A percentile compares a stretch with the other conserved stretches of the same genome.
These are phyloP conservation scores for Nymphalis urticae DNA, from an alignment of 2,888 invertebrate species.

Conservation along the genomic window DNA sequence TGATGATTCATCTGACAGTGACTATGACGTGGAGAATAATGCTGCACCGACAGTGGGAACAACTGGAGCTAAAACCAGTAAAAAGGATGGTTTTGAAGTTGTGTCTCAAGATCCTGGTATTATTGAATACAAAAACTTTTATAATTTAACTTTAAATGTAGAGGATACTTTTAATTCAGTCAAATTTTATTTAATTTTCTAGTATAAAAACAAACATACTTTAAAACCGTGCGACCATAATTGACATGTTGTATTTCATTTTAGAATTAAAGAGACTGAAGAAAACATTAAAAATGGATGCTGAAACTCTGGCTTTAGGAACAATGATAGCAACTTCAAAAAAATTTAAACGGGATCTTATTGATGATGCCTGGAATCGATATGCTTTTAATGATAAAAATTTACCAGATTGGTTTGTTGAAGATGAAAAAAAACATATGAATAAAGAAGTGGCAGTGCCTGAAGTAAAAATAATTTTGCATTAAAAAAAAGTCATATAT, in stretches of 20 bases:
- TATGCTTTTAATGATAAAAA: constrained; percentile 95
- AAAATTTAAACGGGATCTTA: constrained; percentile 93
- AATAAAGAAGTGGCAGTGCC: constrained; percentile 91
- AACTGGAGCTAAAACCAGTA: constrained; percentile 58
- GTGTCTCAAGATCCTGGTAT: constrained; percentile 83
- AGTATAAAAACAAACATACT: neutral
- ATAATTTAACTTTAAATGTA: neutral
- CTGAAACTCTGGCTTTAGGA: constrained; percentile 95
- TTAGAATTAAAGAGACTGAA: constrained; percentile 73
- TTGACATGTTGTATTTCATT: constrained; percentile 7
- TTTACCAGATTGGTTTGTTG: constrained; percentile 97
- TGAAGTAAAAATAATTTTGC: constrained; percentile 74
- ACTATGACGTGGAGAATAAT: constrained; percentile 73
- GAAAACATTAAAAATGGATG: constrained; percentile 87
- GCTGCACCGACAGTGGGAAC: constrained; percentile 48
- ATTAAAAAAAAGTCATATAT: neutral
- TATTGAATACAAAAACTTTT: neutral
- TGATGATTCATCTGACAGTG: constrained; percentile 72
- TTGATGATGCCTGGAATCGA: constrained; percentile 96
- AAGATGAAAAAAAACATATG: constrained; percentile 96
- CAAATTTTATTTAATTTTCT: neutral
- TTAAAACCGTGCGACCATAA: neutral
- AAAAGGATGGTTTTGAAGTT: constrained; percentile 85
- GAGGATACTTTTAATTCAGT: neutral
- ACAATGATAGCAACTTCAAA: constrained; percentile 94